Conservation (phyloP, 2,113 vertebrate species). For the Oryzias melastigma region DNA sequence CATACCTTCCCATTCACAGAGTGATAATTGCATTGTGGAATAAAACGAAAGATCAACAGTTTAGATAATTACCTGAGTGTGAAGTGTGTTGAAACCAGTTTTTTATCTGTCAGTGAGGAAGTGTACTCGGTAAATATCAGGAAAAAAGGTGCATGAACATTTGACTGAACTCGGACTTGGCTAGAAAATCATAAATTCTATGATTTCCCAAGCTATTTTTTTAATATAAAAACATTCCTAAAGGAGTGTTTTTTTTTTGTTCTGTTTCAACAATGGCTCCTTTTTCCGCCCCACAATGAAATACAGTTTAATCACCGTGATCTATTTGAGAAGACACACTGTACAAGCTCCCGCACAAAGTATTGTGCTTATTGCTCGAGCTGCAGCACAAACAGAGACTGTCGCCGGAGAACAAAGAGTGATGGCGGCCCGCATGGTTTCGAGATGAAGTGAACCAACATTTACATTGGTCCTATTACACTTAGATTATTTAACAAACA, state of each 20-base stretch:
- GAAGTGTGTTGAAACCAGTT: slow-evolving; percentile 21
- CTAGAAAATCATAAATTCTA: no score
- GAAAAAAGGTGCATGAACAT: no score
- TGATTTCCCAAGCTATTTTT: no score
- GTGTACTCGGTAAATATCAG: no score
- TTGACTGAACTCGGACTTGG: no score
- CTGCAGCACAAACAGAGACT: slow-evolving; percentile 23
- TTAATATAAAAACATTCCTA: no score
- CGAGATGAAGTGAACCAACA: slow-evolving; percentile 10
- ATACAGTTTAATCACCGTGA: slow-evolving; percentile 1
- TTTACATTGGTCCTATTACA: slow-evolving; percentile 10
- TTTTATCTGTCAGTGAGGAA: neutral
- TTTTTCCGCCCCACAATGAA: neutral
- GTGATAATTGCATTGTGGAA: slow-evolving; percentile 65
- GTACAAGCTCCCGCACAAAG: slow-evolving; percentile 1
- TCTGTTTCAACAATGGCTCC: neutral
- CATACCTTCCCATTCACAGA: slow-evolving; percentile 51
- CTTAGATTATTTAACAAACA: slow-evolving; percentile 5
- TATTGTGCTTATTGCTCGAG: slow-evolving; percentile 6
- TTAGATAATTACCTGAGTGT: slow-evolving; percentile 31
- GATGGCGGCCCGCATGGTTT: slow-evolving; percentile 7
- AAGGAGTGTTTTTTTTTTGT: no score
- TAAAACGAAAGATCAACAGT: slow-evolving; percentile 44
- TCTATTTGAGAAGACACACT: slow-evolving; percentile 22
- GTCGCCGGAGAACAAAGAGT: slow-evolving; percentile 9